A percentile compares a stretch with the other conserved stretches of the same genome.
Evolutionary conservation across 2,888 invertebrate species (phyloP).

Genomic region (Zygogramma bicolorata): DNA sequence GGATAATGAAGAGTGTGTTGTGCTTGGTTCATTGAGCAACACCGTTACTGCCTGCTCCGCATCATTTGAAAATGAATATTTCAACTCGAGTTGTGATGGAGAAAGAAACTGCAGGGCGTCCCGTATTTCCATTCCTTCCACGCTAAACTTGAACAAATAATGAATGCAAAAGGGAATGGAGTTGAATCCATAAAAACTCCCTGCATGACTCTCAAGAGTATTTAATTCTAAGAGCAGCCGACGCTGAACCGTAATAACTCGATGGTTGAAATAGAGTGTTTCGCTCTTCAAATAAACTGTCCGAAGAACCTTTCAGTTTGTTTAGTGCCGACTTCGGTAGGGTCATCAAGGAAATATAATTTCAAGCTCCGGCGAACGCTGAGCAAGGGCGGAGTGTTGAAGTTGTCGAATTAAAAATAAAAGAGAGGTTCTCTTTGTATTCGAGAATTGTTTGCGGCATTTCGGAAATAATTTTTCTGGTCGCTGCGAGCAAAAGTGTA

Average conservation of each 20-base stretch:
- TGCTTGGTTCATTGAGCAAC: too few species aligned
- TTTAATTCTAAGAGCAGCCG: conserved; percentile 12
- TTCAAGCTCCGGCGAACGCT: conserved; percentile 30
- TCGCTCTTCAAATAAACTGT: conserved; percentile 19
- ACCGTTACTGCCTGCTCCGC: too few species aligned
- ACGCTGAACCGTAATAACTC: conserved; percentile 13
- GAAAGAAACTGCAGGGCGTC: not conserved
- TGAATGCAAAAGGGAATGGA: conserved; percentile 1
- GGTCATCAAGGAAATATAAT: conserved; percentile 34
- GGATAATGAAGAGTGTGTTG: too few species aligned
- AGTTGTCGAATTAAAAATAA: conserved; percentile 11
- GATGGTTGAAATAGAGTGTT: conserved; percentile 12
- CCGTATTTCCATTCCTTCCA: not conserved
- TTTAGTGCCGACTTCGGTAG: conserved; percentile 22
- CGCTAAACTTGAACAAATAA: not conserved
- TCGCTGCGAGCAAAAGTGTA: not conserved
- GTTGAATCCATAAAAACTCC: not conserved
- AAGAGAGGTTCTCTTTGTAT: conserved; percentile 7
- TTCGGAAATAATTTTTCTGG: conserved; percentile 1
- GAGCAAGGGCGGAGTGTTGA: conserved; percentile 1
- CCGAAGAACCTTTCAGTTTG: conserved; percentile 24
- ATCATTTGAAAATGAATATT: too few species aligned
- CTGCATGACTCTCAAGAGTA: conserved; percentile 16
- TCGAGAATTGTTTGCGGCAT: conserved; percentile 2
- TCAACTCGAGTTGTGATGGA: not conserved